Evolutionary conservation across 2,797 vertebrate species (phyloP), one percentile per base, ranked within the genome.

Genomic region (Margarornis squamiger): DNA sequence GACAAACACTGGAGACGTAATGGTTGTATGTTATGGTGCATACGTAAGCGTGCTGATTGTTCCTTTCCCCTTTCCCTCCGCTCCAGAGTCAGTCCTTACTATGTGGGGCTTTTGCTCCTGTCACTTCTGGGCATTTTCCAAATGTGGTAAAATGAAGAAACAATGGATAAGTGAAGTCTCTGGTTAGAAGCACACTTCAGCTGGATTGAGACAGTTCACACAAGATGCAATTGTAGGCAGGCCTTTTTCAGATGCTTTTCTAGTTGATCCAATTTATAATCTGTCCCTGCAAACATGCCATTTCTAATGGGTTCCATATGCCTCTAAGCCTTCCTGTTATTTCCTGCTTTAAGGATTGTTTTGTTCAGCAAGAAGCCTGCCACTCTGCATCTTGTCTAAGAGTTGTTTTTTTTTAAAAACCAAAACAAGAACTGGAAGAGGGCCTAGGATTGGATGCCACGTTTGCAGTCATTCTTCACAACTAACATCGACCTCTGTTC

Each of bases 301-400:
- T 91, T 96, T 92, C 90, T 97, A 96, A 97, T 91, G 78, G 93
- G 65, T 95, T 95, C 95, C 96, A 95, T 94, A 95, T 96, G 96
- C 80, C 88, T 90, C 88, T 76, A 74, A 92, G 90, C 45, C 52
- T 96, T 95, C 80, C 76, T 92, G 82, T 90, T 94, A 86, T 95
- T 94, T 94, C 57, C 77, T 87, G 3, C 71, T 82, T 79, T 57
- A 95, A 76, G 67, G 86, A 95, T 85, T 93, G 86, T 83, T 96
- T 88, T 92, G 59, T 95, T 96, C 91, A 94, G 74, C 34, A 90
- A 93, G 90, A 91, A 95, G 80, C 94, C 94, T 96, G 93, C 88
- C 80, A 95, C 80, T 94, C 88, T 93, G 83, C 86, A 93, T 83
- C 86, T 93, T 96, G 90, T 95, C 49, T 90, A 46, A 51, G 70